Evolutionary conservation across 2,113 vertebrate genomes (phyloP), one percentile per base, ranked within the genome.

Genomic region (Neoarius graeffei): DNA sequence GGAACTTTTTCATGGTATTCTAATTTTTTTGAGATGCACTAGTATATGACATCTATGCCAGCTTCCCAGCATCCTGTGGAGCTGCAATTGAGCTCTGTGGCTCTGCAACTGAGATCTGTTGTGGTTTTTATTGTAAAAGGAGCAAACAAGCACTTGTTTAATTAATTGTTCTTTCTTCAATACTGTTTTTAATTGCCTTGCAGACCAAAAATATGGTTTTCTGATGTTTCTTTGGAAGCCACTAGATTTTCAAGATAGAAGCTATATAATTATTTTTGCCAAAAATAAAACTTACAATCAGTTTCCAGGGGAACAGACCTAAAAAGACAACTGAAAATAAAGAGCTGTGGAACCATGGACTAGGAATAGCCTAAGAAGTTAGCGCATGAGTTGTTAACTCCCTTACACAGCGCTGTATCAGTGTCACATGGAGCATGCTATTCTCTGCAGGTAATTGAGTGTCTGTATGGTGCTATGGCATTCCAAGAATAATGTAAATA

Each of bases 371-470:
- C 25, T 83, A 77, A 59, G 27, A 86, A 52, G 74, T 79, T 79
- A 85, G 42, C 25, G 17, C 8, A 81, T 56, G 57, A 52, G 81
- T 74, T 25, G 27, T 74, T 85, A 50, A 74, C 27, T 35, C 79
- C 19, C 56, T 89, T 67, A 57, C 62, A 54, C 76, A 30, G 56
- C 57, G 20, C 42, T 85, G 48, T 84, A 85, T 85, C 64, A 85
- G 82, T 48, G 4, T 60, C 57, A 81, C 81, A 30, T 82, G 5
- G 5, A 74, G 48, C 66, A 35, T 1, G 15, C 76, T 82, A 85
- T 76, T 90, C 90, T 76, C 80, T 85, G 57, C 56, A 83, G 73
- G 83, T 88, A 89, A 89, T 84, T 87, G 48, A 71, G 77, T 86
- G 83, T 81, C 74, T 81, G 50, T 88, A 62, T 71, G 71, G 25